phyloP scores from a whole-genome alignment of 2,888 invertebrate species.

The Odontocerum albicorne region DNA sequence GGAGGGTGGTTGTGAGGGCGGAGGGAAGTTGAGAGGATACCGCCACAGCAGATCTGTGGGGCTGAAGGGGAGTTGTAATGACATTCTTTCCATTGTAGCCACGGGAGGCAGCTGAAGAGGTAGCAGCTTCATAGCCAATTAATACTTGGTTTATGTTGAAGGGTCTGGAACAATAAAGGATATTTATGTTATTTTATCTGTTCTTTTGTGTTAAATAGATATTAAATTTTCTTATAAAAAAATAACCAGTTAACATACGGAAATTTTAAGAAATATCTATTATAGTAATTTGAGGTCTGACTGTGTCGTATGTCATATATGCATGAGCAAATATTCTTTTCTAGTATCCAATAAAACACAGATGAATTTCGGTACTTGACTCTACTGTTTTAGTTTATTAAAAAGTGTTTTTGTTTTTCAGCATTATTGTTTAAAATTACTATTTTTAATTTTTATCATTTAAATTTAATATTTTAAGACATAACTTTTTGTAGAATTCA shows the following conservation, averaged over 20 bases:
- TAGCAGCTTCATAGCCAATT: slow-evolving; percentile 61
- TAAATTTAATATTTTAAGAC: no score
- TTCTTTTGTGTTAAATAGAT: background rate
- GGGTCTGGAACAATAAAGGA: background rate
- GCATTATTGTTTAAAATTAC: no score
- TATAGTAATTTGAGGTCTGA: no score
- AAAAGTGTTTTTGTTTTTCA: no score
- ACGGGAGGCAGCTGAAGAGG: slow-evolving; percentile 71
- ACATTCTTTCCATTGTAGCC: slow-evolving; percentile 73
- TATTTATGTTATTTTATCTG: no score
- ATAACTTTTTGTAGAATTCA: no score
- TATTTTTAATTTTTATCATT: no score
- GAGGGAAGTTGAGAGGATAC: slow-evolving; percentile 78
- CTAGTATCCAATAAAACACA: no score
- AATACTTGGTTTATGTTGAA: background rate
- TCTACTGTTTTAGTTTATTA: no score
- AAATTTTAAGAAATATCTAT: background rate
- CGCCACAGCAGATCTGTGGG: slow-evolving; percentile 85
- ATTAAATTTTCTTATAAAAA: background rate
- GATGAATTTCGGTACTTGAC: no score
- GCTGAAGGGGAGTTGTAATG: slow-evolving; percentile 77
- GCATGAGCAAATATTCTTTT: no score
- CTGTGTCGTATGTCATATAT: no score
- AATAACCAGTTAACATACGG: background rate
- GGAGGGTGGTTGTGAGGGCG: slow-evolving; percentile 60